These are phyloP conservation scores for Spea hammondii DNA, from an alignment of 2,797 vertebrate genomes.

Conservation along the genomic window DNA sequence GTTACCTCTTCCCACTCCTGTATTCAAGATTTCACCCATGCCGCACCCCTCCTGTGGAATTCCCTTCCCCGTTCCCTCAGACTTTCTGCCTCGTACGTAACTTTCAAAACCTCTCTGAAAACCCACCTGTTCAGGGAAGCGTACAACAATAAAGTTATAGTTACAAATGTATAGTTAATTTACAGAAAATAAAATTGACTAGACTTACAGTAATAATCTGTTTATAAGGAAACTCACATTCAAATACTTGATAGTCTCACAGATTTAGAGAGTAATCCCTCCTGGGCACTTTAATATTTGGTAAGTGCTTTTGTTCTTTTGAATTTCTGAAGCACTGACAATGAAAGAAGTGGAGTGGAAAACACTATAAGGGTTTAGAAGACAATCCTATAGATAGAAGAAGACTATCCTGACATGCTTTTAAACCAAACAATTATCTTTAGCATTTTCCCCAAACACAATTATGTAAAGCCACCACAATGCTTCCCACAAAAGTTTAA, in stretches of 20 bases:
- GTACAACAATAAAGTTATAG: no score
- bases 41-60: no score
- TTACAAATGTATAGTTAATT: no score
- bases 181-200: no score
- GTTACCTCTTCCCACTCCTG: no score
- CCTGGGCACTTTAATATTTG: constrained; percentile 20
- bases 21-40: no score
- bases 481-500: constrained; percentile 1
- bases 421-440: constrained; percentile 33
- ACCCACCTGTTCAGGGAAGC: no score
- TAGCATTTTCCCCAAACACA: constrained; percentile 27
- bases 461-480: constrained; percentile 43
- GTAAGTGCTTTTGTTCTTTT: constrained; percentile 41
- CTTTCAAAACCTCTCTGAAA: no score
- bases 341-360: constrained; percentile 13
- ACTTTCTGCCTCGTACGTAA: no score
- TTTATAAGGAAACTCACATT: constrained; percentile 49
- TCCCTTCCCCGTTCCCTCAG: no score
- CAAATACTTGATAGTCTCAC: constrained; percentile 45
- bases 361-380: constrained; percentile 16
- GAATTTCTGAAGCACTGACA: constrained; percentile 39
- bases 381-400: constrained; percentile 15
- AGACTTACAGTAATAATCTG: constrained; percentile 33
- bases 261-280: constrained; percentile 31
- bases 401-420: constrained; percentile 44